These are phyloP conservation scores for Boloria euphrosyne DNA, from an alignment of 2,888 invertebrate species.

Conservation along the genomic window DNA sequence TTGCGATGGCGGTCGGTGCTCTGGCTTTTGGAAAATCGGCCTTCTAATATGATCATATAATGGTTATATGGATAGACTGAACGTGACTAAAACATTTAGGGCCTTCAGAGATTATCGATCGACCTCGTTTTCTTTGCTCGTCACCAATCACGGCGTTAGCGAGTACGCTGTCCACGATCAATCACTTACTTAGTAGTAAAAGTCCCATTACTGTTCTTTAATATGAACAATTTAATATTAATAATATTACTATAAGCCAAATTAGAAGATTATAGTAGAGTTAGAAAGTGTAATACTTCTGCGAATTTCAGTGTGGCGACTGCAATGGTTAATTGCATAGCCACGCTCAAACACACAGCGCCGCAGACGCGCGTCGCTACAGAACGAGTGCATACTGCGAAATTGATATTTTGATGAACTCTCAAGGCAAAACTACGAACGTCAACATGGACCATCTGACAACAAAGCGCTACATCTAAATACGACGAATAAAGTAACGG, in stretches of 20 bases:
- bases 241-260: constrained; percentile 11
- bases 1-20: too few species aligned
- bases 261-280: constrained; percentile 13
- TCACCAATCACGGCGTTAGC: neutral
- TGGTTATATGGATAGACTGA: too few species aligned
- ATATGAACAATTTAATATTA: neutral
- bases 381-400: neutral
- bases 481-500: constrained; percentile 7
- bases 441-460: constrained; percentile 11
- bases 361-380: too few species aligned
- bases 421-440: neutral
- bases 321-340: constrained; percentile 1
- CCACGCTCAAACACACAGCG: too few species aligned
- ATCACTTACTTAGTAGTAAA: too few species aligned
- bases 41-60: too few species aligned
- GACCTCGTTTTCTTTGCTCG: constrained; percentile 14
- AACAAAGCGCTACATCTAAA: constrained; percentile 29
- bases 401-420: neutral
- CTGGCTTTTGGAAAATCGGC: too few species aligned
- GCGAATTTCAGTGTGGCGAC: too few species aligned
- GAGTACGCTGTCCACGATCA: too few species aligned
- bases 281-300: neutral
- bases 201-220: neutral
- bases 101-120: constrained; percentile 6
- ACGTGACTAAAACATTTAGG: neutral